Percentiles rank a stretch among this genome's conserved stretches.
phyloP scores from a whole-genome alignment of 2,797 vertebrate genomes.

The Enoplosus armatus region DNA sequence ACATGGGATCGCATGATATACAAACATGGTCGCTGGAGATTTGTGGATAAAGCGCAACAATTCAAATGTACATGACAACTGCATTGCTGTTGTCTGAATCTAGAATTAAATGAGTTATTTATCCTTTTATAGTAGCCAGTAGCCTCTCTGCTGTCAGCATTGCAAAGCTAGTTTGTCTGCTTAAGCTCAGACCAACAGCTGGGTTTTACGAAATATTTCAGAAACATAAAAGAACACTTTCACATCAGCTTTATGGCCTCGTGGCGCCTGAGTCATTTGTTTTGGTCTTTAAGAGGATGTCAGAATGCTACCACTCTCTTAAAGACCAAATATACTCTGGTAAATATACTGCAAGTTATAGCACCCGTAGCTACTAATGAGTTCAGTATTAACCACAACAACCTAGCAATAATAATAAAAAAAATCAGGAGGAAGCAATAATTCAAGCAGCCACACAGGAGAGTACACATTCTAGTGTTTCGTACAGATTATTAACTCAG shows the following conservation, averaged over 20 bases:
- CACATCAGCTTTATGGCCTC: background rate
- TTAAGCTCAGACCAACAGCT: slow-evolving; percentile 4
- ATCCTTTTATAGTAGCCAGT: slow-evolving; percentile 21
- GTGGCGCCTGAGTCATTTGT: background rate
- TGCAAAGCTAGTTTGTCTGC: slow-evolving; percentile 18
- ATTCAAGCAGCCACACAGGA: background rate
- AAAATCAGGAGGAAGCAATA: background rate
- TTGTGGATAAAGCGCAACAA: background rate
- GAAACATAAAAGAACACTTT: background rate
- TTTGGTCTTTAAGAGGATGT: background rate
- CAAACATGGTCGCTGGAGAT: background rate
- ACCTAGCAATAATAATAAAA: background rate
- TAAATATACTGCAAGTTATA: background rate
- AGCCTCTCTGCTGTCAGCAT: slow-evolving; percentile 19
- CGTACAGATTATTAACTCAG: background rate
- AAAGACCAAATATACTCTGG: background rate
- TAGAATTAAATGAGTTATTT: background rate
- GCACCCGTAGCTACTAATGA: background rate
- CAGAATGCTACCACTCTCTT: background rate
- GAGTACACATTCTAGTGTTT: background rate
- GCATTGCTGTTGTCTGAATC: background rate
- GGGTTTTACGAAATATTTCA: background rate
- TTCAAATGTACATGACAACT: background rate
- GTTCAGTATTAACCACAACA: background rate
- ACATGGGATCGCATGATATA: background rate